Evolutionary conservation across 2,888 invertebrate genomes (phyloP), one percentile per base, ranked within the genome.

Genomic region (Operophtera brumata): DNA sequence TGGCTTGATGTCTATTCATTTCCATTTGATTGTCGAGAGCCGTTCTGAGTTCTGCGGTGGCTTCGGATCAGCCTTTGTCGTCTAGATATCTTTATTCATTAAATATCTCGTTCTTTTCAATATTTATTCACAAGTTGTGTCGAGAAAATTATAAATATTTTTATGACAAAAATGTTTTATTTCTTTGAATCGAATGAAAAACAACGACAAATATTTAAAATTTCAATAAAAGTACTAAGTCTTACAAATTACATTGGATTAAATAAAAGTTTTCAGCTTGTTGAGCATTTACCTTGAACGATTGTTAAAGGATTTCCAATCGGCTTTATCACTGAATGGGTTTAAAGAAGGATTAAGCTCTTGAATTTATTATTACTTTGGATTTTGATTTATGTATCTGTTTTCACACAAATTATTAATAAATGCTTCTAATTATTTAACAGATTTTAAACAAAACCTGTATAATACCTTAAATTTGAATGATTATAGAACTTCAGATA

Each of bases 1-100:
- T 64, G 58, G 40, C 61, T 62, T 67, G 64, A 67, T 72, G 69
- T 67, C 63, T 66, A 61, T 65, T 65, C 67, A 69, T 63, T 71
- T 65, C 57, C 59, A 59, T 69, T 65, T 59, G 61, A 68, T 67
- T 58, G 62, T 61, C 9, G 59, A 41, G 57, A 36, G 20, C 44
- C 48, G 54, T 36, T 41, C 50, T 26, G 46, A 52, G 39, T 40
- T 43, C 57, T 51, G 62, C 45, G 62, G 57, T 54, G 51, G 55
- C 64, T 53, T 11, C 48, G 57, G 56, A 58, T 47, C 59, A 14
- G 25, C 39, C 47, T 59, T 59, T 57, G 61, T 55, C 37, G 37
- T 26, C 48, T 41, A 50, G 53, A 55, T 56, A 50, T 59, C 54
- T 39, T 54, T 60, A 52, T 59, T 61, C 59, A 64, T 62, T 62